Evolutionary conservation across 2,888 invertebrate genomes (phyloP).

Genomic region (Agriopis marginaria): DNA sequence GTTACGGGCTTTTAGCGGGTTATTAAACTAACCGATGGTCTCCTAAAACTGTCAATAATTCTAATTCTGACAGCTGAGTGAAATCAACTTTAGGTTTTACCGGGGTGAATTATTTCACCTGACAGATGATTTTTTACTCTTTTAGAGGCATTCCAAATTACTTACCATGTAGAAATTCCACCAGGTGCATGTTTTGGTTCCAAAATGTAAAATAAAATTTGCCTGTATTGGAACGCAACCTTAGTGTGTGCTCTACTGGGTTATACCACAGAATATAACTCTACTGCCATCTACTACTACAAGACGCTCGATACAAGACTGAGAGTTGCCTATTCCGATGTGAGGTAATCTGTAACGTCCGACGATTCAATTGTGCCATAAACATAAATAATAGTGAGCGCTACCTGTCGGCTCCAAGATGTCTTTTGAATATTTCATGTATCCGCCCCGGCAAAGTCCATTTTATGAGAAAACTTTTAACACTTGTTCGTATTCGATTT

Average conservation of each 20-base stretch:
- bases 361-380: conserved; percentile 22
- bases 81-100: too few relatives aligned
- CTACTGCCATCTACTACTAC: conserved; percentile 31
- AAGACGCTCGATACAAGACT: conserved; percentile 24
- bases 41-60: too few relatives aligned
- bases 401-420: conserved; percentile 27
- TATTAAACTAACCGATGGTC: too few relatives aligned
- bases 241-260: conserved; percentile 47
- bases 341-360: conserved; percentile 26
- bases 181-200: too few relatives aligned
- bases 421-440: conserved; percentile 36
- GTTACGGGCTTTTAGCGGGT: too few relatives aligned
- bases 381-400: conserved; percentile 21
- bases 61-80: too few relatives aligned
- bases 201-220: too few relatives aligned
- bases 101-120: too few relatives aligned
- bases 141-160: too few relatives aligned
- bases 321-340: conserved; percentile 16
- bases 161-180: too few relatives aligned
- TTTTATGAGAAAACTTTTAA: conserved; percentile 34
- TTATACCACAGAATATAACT: conserved; percentile 8
- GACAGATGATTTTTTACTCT: too few relatives aligned
- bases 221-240: too few relatives aligned
- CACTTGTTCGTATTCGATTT: conserved; percentile 29
- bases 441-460: conserved; percentile 19